Evolutionary conservation across 2,113 vertebrate species (phyloP), one percentile per base, ranked within the genome.

Genomic region (Colius striatus): DNA sequence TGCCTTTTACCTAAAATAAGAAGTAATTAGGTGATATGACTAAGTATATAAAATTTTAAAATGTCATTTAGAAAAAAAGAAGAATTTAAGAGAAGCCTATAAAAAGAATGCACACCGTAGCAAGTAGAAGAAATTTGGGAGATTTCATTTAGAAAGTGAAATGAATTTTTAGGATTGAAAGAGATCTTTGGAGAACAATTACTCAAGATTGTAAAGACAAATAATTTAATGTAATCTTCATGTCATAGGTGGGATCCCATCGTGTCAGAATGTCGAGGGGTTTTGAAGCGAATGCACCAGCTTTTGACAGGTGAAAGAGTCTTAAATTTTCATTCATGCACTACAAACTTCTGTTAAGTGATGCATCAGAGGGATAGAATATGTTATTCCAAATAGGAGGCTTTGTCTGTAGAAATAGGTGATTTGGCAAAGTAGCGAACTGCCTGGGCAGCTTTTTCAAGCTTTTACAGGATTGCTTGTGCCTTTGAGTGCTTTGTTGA

Each of bases 231-330:
- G 5, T 60, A 10, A 63, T 89, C 78, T 95, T 92, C 60, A 29
- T 86, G 10, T 94, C 50, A 38, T 88, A 99, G 99, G 99, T 99
- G 66, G 99, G 99, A 87, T 99, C 99, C n/a, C 99, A 99, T 96
- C 99, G 99, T 81, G 99, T 99, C 87, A 99, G 99, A 93, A 99
- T 99, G 97, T 99, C 99, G 57, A 98, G 99, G 70, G 99, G 99
- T 55, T 99, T 99, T 75, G 99, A 99, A 96, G 99, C 99, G 1
- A 99, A 99, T 23, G 99, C 99, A 20, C 99, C 99, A 27, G 99
- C 99, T 71, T 99, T 99, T 97, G 99, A 99, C 97, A 99, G 99
- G 99, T 99, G 97, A 92, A 81, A 76, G 18, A 54, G n/a, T 41
- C 27, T 84, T 22, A 30, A 13, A 6, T 45, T 68, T 88, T 82